phyloP scores from a whole-genome alignment of 2,113 vertebrate genomes.

The Balaenoptera acutorostrata region DNA sequence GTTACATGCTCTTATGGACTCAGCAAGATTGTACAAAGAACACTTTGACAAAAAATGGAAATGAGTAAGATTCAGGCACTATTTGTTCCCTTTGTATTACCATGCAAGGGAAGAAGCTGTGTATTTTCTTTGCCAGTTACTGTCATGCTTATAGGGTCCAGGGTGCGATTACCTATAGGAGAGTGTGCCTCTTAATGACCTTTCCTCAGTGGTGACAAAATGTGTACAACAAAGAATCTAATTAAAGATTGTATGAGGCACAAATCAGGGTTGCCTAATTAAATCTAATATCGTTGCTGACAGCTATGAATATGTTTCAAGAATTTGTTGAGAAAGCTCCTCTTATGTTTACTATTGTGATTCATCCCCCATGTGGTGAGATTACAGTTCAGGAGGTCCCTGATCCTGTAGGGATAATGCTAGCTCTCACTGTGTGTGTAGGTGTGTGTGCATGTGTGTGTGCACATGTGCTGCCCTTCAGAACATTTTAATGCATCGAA shows the following conservation, averaged over 20 bases:
- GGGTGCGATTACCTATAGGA: slow-evolving; percentile 8
- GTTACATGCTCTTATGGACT: background rate
- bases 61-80: background rate
- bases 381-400: slow-evolving; percentile 66
- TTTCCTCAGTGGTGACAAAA: slow-evolving; percentile 9
- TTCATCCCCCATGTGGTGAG: slow-evolving; percentile 70
- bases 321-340: slow-evolving; percentile 74
- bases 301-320: slow-evolving; percentile 68
- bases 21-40: background rate
- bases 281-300: slow-evolving; percentile 68
- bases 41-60: slow-evolving; percentile 2
- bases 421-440: slow-evolving; percentile 12
- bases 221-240: slow-evolving; percentile 40
- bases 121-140: slow-evolving; percentile 41
- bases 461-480: background rate
- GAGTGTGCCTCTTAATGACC: background rate
- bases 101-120: background rate
- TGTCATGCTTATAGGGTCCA: background rate
- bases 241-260: slow-evolving; percentile 56
- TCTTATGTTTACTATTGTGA: slow-evolving; percentile 65
- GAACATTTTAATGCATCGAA: slow-evolving; percentile 40
- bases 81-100: background rate
- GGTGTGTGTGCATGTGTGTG: fast-evolving
- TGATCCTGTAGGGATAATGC: slow-evolving; percentile 57
- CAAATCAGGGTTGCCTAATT: slow-evolving; percentile 67